Percentiles rank a stretch among this genome's conserved stretches.
Conservation (phyloP, 1,140 invertebrate species). For the Anadara kagoshimensis region DNA sequence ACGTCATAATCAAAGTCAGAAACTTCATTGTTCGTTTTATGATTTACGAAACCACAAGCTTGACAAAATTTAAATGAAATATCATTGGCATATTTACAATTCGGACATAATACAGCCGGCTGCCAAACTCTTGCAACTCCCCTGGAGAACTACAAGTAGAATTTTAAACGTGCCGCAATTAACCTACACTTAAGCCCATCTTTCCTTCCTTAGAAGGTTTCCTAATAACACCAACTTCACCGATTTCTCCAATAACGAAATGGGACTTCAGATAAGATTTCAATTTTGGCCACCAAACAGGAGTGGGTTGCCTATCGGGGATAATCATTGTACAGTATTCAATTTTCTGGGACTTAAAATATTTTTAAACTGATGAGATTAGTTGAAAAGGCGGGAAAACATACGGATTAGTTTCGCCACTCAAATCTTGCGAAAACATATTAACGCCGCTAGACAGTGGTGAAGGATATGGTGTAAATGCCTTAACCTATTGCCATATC, state of each 20-base stretch:
- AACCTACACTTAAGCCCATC: no score
- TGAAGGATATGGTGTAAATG: conserved; percentile 10
- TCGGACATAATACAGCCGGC: background rate
- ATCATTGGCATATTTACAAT: background rate
- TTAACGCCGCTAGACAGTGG: background rate
- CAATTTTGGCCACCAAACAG: conserved; percentile 32
- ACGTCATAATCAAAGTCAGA: background rate
- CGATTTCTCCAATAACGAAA: background rate
- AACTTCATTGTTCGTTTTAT: background rate
- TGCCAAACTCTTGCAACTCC: background rate
- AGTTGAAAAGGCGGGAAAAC: conserved; percentile 32
- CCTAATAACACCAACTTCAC: no score
- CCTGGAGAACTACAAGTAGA: background rate
- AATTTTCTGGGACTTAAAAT: conserved; percentile 7
- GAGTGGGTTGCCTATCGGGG: conserved; percentile 6
- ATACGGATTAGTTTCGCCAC: conserved; percentile 20
- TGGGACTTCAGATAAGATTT: no score
- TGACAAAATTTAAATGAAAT: background rate
- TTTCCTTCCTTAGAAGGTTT: no score
- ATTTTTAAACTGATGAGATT: conserved; percentile 25
- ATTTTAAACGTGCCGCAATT: background rate
- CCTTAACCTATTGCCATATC: background rate
- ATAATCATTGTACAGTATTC: conserved; percentile 32
- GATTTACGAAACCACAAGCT: background rate
- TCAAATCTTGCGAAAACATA: conserved; percentile 17